A percentile compares a stretch with the other conserved stretches of the same genome.
These are phyloP conservation scores for Sweltsa coloradensis DNA, from an alignment of 1,140 invertebrate genomes.

Conservation along the genomic window DNA sequence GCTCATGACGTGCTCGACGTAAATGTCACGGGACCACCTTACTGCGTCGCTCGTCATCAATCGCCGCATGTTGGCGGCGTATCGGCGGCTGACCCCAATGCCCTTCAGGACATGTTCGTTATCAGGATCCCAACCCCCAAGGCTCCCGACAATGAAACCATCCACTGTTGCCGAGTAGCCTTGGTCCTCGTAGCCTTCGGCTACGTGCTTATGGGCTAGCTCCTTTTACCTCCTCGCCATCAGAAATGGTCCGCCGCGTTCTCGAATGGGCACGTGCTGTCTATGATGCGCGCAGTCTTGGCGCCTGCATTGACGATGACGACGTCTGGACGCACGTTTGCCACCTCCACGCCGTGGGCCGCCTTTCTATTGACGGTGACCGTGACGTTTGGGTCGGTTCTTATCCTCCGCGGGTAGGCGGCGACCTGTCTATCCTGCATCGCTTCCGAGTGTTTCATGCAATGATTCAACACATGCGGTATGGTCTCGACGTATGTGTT, in stretches of 20 bases:
- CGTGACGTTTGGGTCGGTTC: slow-evolving; percentile 10
- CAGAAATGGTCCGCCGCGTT: too few species aligned
- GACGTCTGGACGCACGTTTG: too few species aligned
- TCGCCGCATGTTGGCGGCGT: slow-evolving; percentile 16
- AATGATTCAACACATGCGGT: slow-evolving; percentile 25
- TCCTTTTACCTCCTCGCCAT: too few species aligned
- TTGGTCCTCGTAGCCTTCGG: slow-evolving; percentile 5
- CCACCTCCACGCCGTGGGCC: slow-evolving; percentile 11
- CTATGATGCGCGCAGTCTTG: too few species aligned
- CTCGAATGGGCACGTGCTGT: too few species aligned
- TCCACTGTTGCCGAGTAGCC: slow-evolving; percentile 15
- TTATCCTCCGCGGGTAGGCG: slow-evolving; percentile 9
- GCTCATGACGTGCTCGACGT: slow-evolving; percentile 11
- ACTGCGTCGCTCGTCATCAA: slow-evolving; percentile 20
- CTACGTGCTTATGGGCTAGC: slow-evolving; percentile 21
- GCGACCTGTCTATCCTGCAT: slow-evolving; percentile 13
- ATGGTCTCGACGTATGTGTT: slow-evolving; percentile 17
- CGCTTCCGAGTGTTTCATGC: slow-evolving; percentile 13
- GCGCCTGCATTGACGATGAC: too few species aligned
- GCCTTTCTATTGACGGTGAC: too few species aligned
- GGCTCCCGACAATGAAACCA: slow-evolving; percentile 19
- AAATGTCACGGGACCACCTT: slow-evolving; percentile 22
- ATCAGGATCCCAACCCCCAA: slow-evolving; percentile 20
- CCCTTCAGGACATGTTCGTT: slow-evolving; percentile 17
- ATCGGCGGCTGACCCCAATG: slow-evolving; percentile 7